Evolutionary conservation across 2,888 invertebrate species (phyloP), one percentile per base, ranked within the genome.

Genomic region (Pyrochroa serraticornis): DNA sequence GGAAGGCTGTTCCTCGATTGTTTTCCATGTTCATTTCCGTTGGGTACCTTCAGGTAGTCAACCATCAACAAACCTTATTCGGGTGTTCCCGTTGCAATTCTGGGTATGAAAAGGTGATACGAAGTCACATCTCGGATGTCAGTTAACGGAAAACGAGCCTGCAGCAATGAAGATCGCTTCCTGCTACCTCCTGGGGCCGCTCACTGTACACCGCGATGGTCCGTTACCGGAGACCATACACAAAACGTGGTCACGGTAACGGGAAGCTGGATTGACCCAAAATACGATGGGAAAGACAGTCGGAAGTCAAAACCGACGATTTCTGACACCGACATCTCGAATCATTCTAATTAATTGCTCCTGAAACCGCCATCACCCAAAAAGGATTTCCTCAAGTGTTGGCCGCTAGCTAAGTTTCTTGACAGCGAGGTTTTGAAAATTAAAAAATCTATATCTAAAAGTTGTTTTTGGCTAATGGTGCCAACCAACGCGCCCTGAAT

Each of bases 111-210:
- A 5, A 22, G 22, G 22, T 22, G 5, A 22, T 22, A 5, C 22
- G 22, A 22, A 22, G 22, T 22, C 22, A 22, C 22, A 22, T 58
- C 64, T 57, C 59, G 60, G 58, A 63, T 63, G 61, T 66, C 64
- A 66, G 66, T 63, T 66, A 66, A 66, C 66, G 66, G 66, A 56
- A 38, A 62, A 64, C 48, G 35, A 55, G 63, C 66, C 65, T 36
- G 55, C 13, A 63, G 66, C 65, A 32, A 46, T 49, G 52, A 47
- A 63, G 43, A 60, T 54, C 48, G 50, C 63, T 67, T 67, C 66
- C 66, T 67, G 62, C 48, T 64, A 53, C 51, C 59, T 61, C 48
- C 55, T 36, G 36, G 44, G 22, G 36, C 43, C 14, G 56, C 51
- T 55, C 56, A 39, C 39, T 46, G 31, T 41, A 48, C 34, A 36